phyloP scores from a whole-genome alignment of 1,140 invertebrate genomes.

The Lepidurus arcticus region DNA sequence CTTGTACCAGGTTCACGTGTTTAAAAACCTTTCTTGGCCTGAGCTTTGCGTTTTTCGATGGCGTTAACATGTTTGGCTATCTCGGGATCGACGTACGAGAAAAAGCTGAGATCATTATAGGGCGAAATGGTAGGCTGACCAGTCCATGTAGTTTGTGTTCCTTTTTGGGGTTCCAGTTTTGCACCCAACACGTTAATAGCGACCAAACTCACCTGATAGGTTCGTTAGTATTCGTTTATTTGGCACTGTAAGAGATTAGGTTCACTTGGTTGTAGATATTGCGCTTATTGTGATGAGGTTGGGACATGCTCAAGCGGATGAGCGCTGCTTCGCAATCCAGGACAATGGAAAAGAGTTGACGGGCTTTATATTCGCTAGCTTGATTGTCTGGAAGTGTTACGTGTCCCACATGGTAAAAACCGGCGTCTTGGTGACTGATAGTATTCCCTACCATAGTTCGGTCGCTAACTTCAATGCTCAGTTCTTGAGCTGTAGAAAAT shows the following conservation, averaged over 20 bases:
- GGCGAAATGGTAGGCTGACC: not conserved
- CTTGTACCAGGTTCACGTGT: not conserved
- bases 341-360: not conserved
- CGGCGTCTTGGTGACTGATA: not conserved
- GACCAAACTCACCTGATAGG: not conserved
- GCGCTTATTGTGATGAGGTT: not conserved
- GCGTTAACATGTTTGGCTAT: not conserved
- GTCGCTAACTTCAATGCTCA: not conserved
- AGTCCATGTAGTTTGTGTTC: not conserved
- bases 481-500: slow-evolving; percentile 5
- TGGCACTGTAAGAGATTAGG: not conserved
- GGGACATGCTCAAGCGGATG: not conserved
- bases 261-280: not conserved
- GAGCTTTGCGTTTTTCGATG: not conserved
- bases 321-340: not conserved
- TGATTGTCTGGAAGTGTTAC: slow-evolving; percentile 9
- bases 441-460: not conserved
- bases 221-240: no score
- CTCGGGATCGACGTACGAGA: not conserved
- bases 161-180: not conserved
- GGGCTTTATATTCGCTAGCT: not conserved
- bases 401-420: not conserved
- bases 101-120: not conserved
- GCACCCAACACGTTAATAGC: not conserved
- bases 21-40: not conserved